phyloP scores from a whole-genome alignment of 2,888 invertebrate species.

The Aphidius colemani region DNA sequence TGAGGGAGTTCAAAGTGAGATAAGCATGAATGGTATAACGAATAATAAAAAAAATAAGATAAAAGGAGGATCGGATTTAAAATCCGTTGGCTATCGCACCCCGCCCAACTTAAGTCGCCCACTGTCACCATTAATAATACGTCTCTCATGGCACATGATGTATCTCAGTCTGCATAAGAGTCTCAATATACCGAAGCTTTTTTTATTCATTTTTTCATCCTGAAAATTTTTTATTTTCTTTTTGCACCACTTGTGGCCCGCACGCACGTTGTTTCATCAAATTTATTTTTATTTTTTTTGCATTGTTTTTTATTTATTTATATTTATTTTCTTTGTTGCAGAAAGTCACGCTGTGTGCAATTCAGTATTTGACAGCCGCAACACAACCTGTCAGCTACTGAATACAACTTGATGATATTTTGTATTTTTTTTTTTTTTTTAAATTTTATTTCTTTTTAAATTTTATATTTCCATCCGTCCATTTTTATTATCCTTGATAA shows the following conservation, averaged over 20 bases:
- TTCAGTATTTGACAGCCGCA: slow-evolving; percentile 15
- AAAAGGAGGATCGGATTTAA: slow-evolving; percentile 32
- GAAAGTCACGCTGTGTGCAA: background rate
- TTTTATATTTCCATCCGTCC: too few species aligned
- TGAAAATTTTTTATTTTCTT: background rate
- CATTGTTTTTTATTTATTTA: too few species aligned
- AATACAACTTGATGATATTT: slow-evolving; percentile 5
- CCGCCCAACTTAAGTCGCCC: slow-evolving; percentile 60
- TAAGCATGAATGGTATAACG: slow-evolving; percentile 22
- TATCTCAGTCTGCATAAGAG: slow-evolving; percentile 46
- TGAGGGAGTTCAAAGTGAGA: slow-evolving; percentile 27
- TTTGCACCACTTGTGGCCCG: background rate
- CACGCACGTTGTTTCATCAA: too few species aligned
- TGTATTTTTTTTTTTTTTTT: too few species aligned
- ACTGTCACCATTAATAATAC: slow-evolving; percentile 62
- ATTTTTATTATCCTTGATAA: too few species aligned
- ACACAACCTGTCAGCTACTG: slow-evolving; percentile 17
- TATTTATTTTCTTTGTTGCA: too few species aligned
- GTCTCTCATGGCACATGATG: slow-evolving; percentile 59
- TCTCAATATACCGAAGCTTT: slow-evolving; percentile 28
- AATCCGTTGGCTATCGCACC: slow-evolving; percentile 41
- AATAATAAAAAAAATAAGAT: slow-evolving; percentile 26
- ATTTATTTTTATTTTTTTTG: too few species aligned
- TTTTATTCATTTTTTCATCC: slow-evolving; percentile 26
- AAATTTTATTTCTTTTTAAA: too few species aligned